Percentiles rank a stretch among this genome's conserved stretches.
Evolutionary conservation across 2,797 vertebrate species (phyloP).

Genomic region (Cheirogaleus major): DNA sequence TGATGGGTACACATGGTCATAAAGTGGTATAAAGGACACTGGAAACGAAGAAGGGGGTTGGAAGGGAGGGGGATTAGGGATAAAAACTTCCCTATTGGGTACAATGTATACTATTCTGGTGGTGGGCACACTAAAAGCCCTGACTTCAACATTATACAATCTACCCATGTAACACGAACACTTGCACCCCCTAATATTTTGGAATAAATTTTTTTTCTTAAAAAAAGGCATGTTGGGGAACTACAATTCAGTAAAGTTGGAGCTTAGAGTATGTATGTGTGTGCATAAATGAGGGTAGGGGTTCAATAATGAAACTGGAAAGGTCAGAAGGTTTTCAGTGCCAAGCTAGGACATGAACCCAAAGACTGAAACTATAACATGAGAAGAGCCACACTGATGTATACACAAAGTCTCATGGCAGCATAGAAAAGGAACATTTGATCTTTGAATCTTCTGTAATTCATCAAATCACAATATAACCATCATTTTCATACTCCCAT

Average conservation of each 20-base stretch:
- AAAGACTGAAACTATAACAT: background rate
- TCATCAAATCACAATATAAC: background rate
- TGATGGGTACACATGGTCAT: too few species aligned
- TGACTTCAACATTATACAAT: too few species aligned
- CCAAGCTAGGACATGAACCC: background rate
- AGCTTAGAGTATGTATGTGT: background rate
- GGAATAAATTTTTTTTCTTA: too few species aligned
- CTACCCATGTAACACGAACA: too few species aligned
- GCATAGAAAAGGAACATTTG: background rate
- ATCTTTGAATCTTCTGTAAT: background rate
- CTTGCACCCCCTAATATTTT: too few species aligned
- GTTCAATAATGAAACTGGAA: constrained; percentile 12
- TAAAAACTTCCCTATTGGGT: too few species aligned
- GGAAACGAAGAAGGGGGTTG: too few species aligned
- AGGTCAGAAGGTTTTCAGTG: background rate
- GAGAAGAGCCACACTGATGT: background rate
- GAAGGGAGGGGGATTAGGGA: too few species aligned
- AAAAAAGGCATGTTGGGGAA: background rate
- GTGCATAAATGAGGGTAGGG: background rate
- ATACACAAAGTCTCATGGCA: background rate
- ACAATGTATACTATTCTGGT: too few species aligned
- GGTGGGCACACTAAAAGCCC: too few species aligned
- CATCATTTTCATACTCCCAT: background rate
- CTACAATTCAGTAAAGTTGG: background rate
- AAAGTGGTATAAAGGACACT: too few species aligned